phyloP scores from a whole-genome alignment of 2,888 invertebrate species.

The Tenthredo mesomela region DNA sequence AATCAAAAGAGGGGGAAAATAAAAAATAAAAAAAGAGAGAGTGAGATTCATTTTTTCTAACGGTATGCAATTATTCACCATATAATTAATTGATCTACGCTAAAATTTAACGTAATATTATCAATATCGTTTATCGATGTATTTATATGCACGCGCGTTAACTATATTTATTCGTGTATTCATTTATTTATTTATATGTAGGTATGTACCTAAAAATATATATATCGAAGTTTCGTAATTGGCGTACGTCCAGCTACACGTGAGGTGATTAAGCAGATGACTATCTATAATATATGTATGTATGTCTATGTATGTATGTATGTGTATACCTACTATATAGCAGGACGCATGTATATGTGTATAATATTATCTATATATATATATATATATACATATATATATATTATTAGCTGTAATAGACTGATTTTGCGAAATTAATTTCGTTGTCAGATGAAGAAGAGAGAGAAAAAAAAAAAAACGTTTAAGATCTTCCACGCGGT shows the following conservation, averaged over 20 bases:
- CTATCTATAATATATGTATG: not conserved
- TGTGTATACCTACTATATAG: not conserved
- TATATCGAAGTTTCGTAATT: slow-evolving; percentile 7
- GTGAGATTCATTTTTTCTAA: not conserved
- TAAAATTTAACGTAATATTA: not conserved
- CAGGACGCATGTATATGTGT: not conserved
- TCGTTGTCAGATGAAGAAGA: not conserved
- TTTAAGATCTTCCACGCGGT: not conserved
- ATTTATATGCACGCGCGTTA: not conserved
- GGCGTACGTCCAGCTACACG: slow-evolving; percentile 10
- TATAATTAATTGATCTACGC: not conserved
- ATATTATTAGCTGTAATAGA: not conserved
- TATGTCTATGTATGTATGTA: not conserved
- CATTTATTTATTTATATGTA: not conserved
- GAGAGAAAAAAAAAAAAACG: not conserved
- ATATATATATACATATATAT: too few relatives aligned
- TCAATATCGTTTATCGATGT: not conserved
- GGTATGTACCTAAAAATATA: slow-evolving; percentile 4
- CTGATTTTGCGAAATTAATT: not conserved
- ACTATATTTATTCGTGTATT: not conserved
- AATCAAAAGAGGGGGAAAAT: not conserved
- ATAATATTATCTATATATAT: not conserved
- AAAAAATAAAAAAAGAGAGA: not conserved
- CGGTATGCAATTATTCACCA: not conserved
- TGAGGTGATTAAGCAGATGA: not conserved